These are phyloP conservation scores for Pollenia amentaria DNA, from an alignment of 2,888 invertebrate species.

Conservation along the genomic window DNA sequence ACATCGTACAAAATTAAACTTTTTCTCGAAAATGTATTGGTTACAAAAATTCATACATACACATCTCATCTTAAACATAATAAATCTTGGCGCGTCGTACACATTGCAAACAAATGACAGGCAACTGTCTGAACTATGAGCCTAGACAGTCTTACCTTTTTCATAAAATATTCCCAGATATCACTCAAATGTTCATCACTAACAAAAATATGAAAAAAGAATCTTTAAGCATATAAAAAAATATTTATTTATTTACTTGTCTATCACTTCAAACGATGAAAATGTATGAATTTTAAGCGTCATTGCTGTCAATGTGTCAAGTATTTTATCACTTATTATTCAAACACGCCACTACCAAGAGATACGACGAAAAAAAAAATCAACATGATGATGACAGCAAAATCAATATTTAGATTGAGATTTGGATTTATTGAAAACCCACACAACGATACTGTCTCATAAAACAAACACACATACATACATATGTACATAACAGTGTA, in stretches of 20 bases:
- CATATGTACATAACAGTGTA: not conserved
- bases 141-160: not conserved
- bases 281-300: constrained; percentile 66
- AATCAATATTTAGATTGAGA: constrained; percentile 71
- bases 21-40: too few relatives aligned
- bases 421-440: constrained; percentile 64
- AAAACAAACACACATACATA: constrained; percentile 7
- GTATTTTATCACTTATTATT: constrained; percentile 67
- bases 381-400: constrained; percentile 62
- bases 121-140: not conserved
- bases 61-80: too few relatives aligned
- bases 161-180: not conserved
- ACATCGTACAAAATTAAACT: too few relatives aligned
- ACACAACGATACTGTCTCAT: constrained; percentile 20
- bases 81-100: not conserved
- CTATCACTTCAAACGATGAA: constrained; percentile 45
- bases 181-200: not conserved
- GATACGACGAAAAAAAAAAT: constrained; percentile 23
- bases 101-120: not conserved
- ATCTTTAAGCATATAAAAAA: not conserved
- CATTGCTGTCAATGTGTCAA: constrained; percentile 71
- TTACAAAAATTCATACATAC: too few relatives aligned
- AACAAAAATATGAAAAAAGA: not conserved
- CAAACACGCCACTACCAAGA: constrained; percentile 45
- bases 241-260: constrained; percentile 62